Evolutionary conservation across 2,888 invertebrate species (phyloP).

Genomic region (Limnephilus auricula): DNA sequence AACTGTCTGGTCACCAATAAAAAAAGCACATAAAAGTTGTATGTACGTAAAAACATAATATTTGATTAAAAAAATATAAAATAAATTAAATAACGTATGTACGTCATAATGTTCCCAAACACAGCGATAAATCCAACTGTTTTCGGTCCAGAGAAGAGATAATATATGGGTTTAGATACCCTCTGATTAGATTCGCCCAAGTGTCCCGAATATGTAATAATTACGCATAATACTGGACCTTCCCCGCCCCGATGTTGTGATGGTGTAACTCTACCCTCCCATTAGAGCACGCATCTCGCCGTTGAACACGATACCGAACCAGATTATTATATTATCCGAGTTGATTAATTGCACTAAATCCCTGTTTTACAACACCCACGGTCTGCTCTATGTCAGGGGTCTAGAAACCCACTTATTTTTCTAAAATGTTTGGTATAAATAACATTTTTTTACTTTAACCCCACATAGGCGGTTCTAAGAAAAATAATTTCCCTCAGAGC

Average conservation of each 20-base stretch:
- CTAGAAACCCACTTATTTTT: background rate
- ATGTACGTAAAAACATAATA: too few relatives aligned
- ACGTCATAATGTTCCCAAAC: background rate
- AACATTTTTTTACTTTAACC: too few relatives aligned
- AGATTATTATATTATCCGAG: slow-evolving; percentile 18
- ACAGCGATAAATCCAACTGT: background rate
- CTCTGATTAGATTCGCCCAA: background rate
- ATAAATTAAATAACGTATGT: background rate
- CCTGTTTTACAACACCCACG: background rate
- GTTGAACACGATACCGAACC: background rate
- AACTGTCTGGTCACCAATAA: too few relatives aligned
- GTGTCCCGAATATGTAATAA: background rate
- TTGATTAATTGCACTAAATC: slow-evolving; percentile 33
- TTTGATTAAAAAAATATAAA: too few relatives aligned
- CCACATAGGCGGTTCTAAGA: too few relatives aligned
- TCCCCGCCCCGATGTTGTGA: background rate
- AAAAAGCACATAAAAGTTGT: too few relatives aligned
- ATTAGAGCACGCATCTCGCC: slow-evolving; percentile 16
- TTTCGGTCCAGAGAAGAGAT: background rate
- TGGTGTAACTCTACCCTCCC: background rate
- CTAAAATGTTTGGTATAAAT: too few relatives aligned
- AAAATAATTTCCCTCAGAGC: too few relatives aligned
- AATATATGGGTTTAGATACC: background rate
- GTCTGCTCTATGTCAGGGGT: background rate
- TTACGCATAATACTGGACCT: background rate